Evolutionary conservation across 2,888 invertebrate species (phyloP).

Genomic region (Caenorhabditis sp.): DNA sequence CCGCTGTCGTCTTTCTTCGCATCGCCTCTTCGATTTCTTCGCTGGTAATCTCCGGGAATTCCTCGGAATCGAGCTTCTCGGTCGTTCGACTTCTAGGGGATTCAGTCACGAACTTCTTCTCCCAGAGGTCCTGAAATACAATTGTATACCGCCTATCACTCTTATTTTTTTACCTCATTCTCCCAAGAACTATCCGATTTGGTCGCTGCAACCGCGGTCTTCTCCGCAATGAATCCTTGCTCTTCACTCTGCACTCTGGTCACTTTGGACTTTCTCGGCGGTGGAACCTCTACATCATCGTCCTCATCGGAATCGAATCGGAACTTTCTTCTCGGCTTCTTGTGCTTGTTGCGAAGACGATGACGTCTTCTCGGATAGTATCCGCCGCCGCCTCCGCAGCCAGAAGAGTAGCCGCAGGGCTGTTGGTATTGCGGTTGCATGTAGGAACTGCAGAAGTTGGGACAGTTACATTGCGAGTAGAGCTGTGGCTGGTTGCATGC

Average conservation of each 20-base stretch:
- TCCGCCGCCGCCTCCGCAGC: slow-evolving; percentile 48
- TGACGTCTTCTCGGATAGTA: slow-evolving; percentile 48
- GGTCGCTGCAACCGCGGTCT: slow-evolving; percentile 10
- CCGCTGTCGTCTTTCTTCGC: slow-evolving; percentile 13
- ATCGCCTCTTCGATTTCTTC: slow-evolving; percentile 60
- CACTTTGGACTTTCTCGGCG: slow-evolving; percentile 44
- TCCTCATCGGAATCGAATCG: slow-evolving; percentile 54
- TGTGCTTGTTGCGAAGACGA: slow-evolving; percentile 39
- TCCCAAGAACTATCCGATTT: slow-evolving; percentile 51
- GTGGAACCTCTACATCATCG: slow-evolving; percentile 23
- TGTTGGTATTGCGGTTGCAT: slow-evolving; percentile 45
- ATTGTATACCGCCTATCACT: background rate
- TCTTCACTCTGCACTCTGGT: slow-evolving; percentile 25
- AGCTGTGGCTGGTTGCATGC: slow-evolving; percentile 71
- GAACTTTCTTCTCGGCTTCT: slow-evolving; percentile 56
- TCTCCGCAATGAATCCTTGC: slow-evolving; percentile 61
- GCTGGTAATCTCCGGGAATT: slow-evolving; percentile 64
- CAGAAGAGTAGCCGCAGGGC: slow-evolving; percentile 33
- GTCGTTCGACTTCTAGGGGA: background rate
- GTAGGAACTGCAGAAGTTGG: slow-evolving; percentile 63
- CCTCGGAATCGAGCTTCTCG: slow-evolving; percentile 57
- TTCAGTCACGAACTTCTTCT: slow-evolving; percentile 67
- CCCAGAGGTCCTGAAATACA: slow-evolving; percentile 71
- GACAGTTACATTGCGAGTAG: slow-evolving; percentile 69
- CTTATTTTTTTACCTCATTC: slow-evolving; percentile 42